Base-by-base conservation (phyloP, 1,140 invertebrate species). In the Melipona quadrifasciata region DNA sequence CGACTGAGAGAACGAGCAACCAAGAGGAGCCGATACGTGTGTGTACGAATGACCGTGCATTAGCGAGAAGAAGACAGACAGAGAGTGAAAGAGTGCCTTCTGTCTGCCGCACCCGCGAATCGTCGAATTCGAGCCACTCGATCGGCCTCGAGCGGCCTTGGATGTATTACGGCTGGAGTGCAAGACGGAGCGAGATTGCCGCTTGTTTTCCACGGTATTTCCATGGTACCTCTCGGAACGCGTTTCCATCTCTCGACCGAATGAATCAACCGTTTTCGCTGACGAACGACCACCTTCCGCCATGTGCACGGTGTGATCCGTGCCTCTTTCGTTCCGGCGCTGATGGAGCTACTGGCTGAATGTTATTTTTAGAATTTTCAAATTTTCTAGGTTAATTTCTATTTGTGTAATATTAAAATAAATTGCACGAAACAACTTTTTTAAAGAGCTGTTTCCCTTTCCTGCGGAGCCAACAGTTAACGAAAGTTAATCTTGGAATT, bases 131-230 rank as follows among this genome's bases (percentile, higher is more conserved):
- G 80, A 89, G 67, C 82, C 81, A 89, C 87, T 90, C 88, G 88
- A 89, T 90, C 85, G 89, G 89, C 89, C 89, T 90, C 89, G 89
- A 90, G 81, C 82, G 88, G 87, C 89, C 89, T 90, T 90, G 89
- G 80, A 84, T 72, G 39, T 57, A 78, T 84, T 57, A 79, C 72
- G 78, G 65, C 31, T 64, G 80, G 8, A 34, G 57, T 27, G 27
- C 27, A 51, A 82, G n/a, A 75, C 68, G n/a, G 76, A 75, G 71
- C 67, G 75, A 81, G 82, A 89, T 86, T 73, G 81, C 55, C 71
- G 83, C 67, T 85, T 84, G 71, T 64, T 85, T 84, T 85, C 57
- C 67, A 77, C 27, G 21, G 53, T 83, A 61, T 61, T 75, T 80
- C 73, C 61, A 51, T 17, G 67, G 16, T 14, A 27, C 74, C 27